Evolutionary conservation across 1,140 invertebrate species (phyloP).

Genomic region (Carposina sasakii): DNA sequence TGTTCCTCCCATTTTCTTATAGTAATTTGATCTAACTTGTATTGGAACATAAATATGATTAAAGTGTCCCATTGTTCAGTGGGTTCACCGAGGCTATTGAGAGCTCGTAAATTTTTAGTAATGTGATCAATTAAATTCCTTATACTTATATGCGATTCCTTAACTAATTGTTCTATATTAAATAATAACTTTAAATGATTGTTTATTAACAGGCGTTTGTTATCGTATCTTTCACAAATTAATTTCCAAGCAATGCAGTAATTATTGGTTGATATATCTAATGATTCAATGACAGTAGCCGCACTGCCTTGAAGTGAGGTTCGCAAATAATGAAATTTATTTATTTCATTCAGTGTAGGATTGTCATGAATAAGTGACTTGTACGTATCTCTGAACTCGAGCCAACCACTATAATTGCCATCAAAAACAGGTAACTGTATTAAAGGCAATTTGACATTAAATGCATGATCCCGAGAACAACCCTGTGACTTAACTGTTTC

Average conservation of each 20-base stretch:
- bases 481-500: background rate
- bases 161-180: background rate
- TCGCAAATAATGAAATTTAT: constrained; percentile 40
- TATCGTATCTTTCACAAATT: constrained; percentile 36
- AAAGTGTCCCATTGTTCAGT: background rate
- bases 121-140: background rate
- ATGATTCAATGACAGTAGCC: constrained; percentile 22
- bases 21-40: background rate
- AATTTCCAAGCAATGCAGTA: constrained; percentile 38
- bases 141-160: constrained; percentile 4
- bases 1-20: background rate
- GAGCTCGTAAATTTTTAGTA: background rate
- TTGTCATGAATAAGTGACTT: constrained; percentile 34
- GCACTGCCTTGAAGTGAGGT: constrained; percentile 32
- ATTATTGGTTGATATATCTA: constrained; percentile 32
- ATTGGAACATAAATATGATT: background rate
- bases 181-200: constrained; percentile 8
- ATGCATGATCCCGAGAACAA: background rate
- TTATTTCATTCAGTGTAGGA: constrained; percentile 18
- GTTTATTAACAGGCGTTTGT: constrained; percentile 26
- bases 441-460: constrained; percentile 25
- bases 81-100: background rate
- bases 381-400: constrained; percentile 37
- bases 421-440: constrained; percentile 31
- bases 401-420: constrained; percentile 31